These are phyloP conservation scores for Hetaerina americana DNA, from an alignment of 1,140 invertebrate species.

Conservation along the genomic window DNA sequence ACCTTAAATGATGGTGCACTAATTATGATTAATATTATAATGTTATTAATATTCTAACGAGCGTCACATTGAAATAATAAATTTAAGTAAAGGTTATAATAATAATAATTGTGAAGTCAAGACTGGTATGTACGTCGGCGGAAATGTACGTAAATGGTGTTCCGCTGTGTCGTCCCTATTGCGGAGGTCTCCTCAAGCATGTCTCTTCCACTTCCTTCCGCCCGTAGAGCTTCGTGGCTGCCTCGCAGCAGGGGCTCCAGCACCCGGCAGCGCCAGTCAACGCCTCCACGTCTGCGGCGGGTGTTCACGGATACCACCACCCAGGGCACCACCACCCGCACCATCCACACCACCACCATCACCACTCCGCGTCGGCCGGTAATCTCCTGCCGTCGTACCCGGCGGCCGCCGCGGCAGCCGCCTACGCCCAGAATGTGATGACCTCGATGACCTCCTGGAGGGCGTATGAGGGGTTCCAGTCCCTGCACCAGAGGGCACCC, in stretches of 20 bases:
- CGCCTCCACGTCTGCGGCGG: background rate
- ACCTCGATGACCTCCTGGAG: background rate
- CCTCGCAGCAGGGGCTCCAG: background rate
- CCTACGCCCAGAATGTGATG: background rate
- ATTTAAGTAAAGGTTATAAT: too few relatives aligned
- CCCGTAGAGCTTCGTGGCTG: too few relatives aligned
- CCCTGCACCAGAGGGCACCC: background rate
- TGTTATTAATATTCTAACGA: too few relatives aligned
- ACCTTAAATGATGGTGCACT: too few relatives aligned
- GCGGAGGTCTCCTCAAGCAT: too few relatives aligned
- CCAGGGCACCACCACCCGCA: background rate
- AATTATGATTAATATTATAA: too few relatives aligned
- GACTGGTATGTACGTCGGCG: too few relatives aligned
- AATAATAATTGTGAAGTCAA: too few relatives aligned
- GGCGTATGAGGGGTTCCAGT: background rate
- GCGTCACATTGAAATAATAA: too few relatives aligned
- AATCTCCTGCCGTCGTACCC: background rate
- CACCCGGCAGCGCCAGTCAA: background rate
- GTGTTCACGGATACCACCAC: background rate
- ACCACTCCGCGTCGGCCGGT: background rate
- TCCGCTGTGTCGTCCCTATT: too few relatives aligned
- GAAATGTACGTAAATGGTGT: too few relatives aligned
- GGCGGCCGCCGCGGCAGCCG: background rate
- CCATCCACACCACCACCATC: background rate
- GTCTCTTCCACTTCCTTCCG: too few relatives aligned